A percentile compares a stretch with the other conserved stretches of the same genome.
Evolutionary conservation across 23 tunicate species (phyloP).

Genomic region (Aplidium turbinatum): DNA sequence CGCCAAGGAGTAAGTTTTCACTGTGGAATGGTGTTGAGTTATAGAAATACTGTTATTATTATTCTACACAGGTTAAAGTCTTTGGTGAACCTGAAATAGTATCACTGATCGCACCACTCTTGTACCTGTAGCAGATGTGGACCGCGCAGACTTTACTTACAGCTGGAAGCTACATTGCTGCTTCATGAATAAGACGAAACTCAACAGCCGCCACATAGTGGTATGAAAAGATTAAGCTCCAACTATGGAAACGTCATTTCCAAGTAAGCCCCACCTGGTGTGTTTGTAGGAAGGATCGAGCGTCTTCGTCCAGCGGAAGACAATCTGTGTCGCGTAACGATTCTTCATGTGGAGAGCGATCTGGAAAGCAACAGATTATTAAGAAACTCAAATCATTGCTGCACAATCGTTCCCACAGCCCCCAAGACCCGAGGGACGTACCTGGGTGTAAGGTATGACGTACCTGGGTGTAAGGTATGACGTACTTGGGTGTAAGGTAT

Average conservation of each 20-base stretch:
- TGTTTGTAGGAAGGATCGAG: slow-evolving; percentile 59
- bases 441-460: slow-evolving; percentile 60
- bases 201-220: not conserved
- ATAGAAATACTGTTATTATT: too few species aligned
- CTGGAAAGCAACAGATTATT: slow-evolving; percentile 34
- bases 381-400: not conserved
- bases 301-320: slow-evolving; percentile 75
- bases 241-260: slow-evolving; percentile 1
- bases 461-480: too few species aligned
- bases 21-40: too few species aligned
- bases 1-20: too few species aligned
- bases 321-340: slow-evolving; percentile 49
- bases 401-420: too few species aligned
- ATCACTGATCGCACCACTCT: too few species aligned
- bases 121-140: too few species aligned
- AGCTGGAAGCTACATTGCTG: too few species aligned
- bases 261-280: slow-evolving; percentile 48
- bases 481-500: slow-evolving; percentile 61
- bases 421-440: too few species aligned
- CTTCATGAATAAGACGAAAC: not conserved
- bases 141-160: too few species aligned
- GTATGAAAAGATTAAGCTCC: not conserved
- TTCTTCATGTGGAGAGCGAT: slow-evolving; percentile 45
- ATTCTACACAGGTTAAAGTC: too few species aligned
- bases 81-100: too few species aligned